Evolutionary conservation across 2,113 vertebrate species (phyloP), one percentile per base, ranked within the genome.

Genomic region (Dromiciops gliroides): DNA sequence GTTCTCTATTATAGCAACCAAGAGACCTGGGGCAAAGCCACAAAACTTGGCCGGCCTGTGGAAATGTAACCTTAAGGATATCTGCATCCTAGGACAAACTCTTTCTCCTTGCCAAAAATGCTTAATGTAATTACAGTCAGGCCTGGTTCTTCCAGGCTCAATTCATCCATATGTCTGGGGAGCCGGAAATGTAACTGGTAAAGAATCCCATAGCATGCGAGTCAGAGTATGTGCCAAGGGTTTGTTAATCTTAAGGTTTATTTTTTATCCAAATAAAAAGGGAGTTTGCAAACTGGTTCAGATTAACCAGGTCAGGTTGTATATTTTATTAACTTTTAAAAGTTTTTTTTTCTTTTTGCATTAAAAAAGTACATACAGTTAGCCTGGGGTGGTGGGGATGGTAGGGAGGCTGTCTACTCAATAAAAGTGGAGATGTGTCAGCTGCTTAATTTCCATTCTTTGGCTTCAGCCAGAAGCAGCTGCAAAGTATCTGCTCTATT

Each of bases 41-140:
- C 93, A 94, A 97, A 98, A 97, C 93, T 98, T 98, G 97, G 97
- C 97, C 96, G 96, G 53, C 97, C 96, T 98, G 93, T 95, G 95
- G 60, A 96, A 96, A 92, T 96, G 95, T 97, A 97, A 98, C 95
- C 67, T 96, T 97, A 97, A 97, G 95, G 91, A 94, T 98, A 98
- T 98, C 96, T 98, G 97, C 96, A 95, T 96, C 93, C 52, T 91
- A 96, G 96, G 75, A 98, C 97, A 98, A 95, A 97, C 92, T 97
- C 98, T 96, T 98, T 94, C 95, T 97, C 95, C 50, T 93, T 98
- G 94, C 89, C 97, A 94, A 92, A 96, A 97, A 97, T 96, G 48
- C 96, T 98, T 98, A 96, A 97, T 98, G 92, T 98, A 98, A 98
- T 98, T 98, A 98, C 93, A 98, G 48, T 96, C 98, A 98, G 94